These are phyloP conservation scores for Euleptes europaea DNA, from an alignment of 2,113 vertebrate species.

Conservation along the genomic window DNA sequence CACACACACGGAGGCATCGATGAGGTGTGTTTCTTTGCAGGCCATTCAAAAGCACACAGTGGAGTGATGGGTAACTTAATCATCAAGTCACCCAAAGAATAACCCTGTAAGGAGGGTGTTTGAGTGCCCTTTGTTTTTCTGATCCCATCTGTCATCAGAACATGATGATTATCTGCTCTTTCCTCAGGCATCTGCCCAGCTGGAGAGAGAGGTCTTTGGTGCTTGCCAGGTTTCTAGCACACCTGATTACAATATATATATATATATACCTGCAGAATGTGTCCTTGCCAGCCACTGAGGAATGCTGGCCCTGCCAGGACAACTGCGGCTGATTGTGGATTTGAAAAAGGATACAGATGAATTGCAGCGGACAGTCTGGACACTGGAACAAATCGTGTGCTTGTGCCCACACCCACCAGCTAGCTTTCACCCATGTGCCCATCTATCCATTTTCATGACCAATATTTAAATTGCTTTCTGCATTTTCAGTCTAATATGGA, in stretches of 20 bases:
- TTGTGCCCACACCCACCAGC: no score
- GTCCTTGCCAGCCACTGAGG: not conserved
- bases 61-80: not conserved
- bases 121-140: conserved; percentile 18
- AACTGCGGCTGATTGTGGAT: not conserved
- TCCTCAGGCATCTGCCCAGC: conserved; percentile 7
- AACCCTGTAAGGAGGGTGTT: not conserved
- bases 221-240: not conserved
- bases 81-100: not conserved
- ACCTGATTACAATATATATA: not conserved
- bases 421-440: not conserved
- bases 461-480: not conserved
- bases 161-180: conserved; percentile 8
- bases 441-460: not conserved
- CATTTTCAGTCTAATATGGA: not conserved
- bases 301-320: not conserved
- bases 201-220: not conserved
- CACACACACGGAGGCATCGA: not conserved
- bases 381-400: no score
- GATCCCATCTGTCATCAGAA: conserved; percentile 11
- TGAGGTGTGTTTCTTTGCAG: not conserved
- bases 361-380: not conserved
- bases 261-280: not conserved
- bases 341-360: no score
- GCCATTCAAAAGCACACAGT: conserved; percentile 17